Conservation (phyloP, 2,113 vertebrate species). For the Piprites chloris region DNA sequence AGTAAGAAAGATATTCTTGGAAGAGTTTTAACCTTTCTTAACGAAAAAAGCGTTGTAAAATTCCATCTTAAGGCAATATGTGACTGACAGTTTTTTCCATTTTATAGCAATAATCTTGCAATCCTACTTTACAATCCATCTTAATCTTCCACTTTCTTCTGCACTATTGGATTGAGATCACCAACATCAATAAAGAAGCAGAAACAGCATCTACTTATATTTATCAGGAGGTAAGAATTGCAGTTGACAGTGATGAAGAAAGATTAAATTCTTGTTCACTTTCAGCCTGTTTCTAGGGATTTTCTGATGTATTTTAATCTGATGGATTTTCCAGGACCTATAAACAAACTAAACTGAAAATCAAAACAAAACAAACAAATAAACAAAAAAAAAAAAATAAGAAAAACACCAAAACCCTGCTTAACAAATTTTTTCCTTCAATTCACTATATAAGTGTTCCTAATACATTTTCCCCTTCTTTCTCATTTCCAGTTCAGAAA, state of each 20-base stretch:
- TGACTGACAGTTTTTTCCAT: constrained; percentile 41
- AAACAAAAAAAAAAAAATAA: not conserved
- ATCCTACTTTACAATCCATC: constrained; percentile 41
- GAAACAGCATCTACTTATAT: constrained; percentile 38
- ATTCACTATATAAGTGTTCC: not conserved
- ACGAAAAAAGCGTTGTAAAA: constrained; percentile 30
- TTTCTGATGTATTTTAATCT: constrained; percentile 40
- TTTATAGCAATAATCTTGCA: constrained; percentile 51
- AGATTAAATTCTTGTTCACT: constrained; percentile 52
- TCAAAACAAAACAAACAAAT: not conserved
- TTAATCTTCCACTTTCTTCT: constrained; percentile 49
- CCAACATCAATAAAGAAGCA: constrained; percentile 45
- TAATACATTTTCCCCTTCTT: not conserved
- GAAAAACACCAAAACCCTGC: not conserved
- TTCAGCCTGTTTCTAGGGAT: constrained; percentile 12
- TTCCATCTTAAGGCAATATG: constrained; percentile 15
- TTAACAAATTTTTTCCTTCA: not conserved
- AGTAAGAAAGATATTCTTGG: constrained; percentile 44
- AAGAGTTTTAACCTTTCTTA: constrained; percentile 46
- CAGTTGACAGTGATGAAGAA: constrained; percentile 47
- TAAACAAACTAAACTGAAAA: constrained; percentile 9
- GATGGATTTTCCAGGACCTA: constrained; percentile 4
- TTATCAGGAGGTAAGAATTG: constrained; percentile 52
- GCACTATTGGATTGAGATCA: constrained; percentile 28
- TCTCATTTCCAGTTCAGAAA: not conserved